Evolutionary conservation across 2,888 invertebrate genomes (phyloP), one percentile per base, ranked within the genome.

Genomic region (Acrocyrtus sp.): DNA sequence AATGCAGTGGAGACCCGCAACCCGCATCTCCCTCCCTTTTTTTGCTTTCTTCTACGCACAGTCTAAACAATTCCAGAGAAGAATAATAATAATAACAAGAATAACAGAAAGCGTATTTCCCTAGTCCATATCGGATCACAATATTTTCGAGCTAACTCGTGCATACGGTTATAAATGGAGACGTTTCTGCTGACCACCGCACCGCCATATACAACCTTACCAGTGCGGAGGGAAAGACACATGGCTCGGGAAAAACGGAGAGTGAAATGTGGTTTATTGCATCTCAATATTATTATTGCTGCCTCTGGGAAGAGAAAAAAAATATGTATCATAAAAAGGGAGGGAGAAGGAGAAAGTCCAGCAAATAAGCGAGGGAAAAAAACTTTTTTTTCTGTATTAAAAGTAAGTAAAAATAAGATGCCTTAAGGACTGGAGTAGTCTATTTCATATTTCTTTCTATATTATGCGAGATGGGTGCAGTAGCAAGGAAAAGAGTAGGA

Each of bases 211-310:
- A n/a, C n/a, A n/a, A n/a, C n/a, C n/a, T n/a, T n/a, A n/a, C n/a
- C n/a, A n/a, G n/a, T n/a, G n/a, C n/a, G n/a, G n/a, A n/a, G n/a
- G 26, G 26, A 58, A 66, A 66, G 57, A 56, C 66, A 66, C 66
- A 66, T 62, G 56, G 66, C 48, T 48, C 26, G 58, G 58, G n/a
- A n/a, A n/a, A n/a, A n/a, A n/a, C n/a, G n/a, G n/a, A n/a, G n/a
- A n/a, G 53, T 67, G 29, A 67, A 67, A 67, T 67, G 67, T 53
- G 67, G 67, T 67, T 67, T 67, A 67, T 67, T 67, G 67, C 67
- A 67, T 67, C 67, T 67, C 67, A 58, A 67, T 67, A 58, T 51
- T 58, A 66, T 66, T 67, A 67, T 67, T 67, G 57, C 48, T 41
- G 67, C 50, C 67, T 19, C 54, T 48, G 57, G 57, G 66, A 50